Base-by-base conservation (phyloP, 2,797 vertebrate genomes). In the Neosilurus mollespiculum region DNA sequence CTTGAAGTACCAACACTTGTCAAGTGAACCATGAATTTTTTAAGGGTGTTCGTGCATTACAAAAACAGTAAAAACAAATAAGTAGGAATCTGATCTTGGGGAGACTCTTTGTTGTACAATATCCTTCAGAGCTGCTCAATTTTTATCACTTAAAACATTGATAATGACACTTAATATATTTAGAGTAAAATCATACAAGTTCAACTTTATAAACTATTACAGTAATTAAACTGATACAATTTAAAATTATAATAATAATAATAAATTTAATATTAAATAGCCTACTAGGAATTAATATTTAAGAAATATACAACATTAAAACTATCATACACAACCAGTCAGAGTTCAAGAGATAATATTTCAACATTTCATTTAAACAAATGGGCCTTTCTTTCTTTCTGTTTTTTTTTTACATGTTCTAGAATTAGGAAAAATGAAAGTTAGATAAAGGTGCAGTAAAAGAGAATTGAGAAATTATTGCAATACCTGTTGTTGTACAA, bases 111-210 rank as follows among this genome's bases (percentile, higher is more conserved):
- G 3, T 37, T 30, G 18, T 12, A 37, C 26, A 12, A 59, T 7
- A 37, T 59, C 3, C 30, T 59, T 59, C 30, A 59, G 10, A 59
- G 10, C 54, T 75, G 16, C 4, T 58, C 11, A 43, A 26, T 22
- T 61, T 77, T 77, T 70, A 20, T 67, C 59, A 16, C 56, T 56
- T 20, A 34, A 65, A 82, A 67, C 72, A 66, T 26, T 54, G 49
- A 65, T 65, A 24, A 2, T n/a, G 18, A 10, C 26, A 79, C n/a
- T 12, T 18, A 7, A 37, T 37, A 1, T 18, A 67, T 37, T 64
- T 4, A 12, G 37, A 71, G 12, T 15, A 24, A 24, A 71, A 37
- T 26, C 43, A 10, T 30, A 20, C n/a, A 82, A 82, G 49, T 66
- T 53, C n/a, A n/a, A 53, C 9, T 54, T 49, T 6, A 43, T 20